Conservation (phyloP, 1,140 invertebrate genomes). For the Charaxes varanes region DNA sequence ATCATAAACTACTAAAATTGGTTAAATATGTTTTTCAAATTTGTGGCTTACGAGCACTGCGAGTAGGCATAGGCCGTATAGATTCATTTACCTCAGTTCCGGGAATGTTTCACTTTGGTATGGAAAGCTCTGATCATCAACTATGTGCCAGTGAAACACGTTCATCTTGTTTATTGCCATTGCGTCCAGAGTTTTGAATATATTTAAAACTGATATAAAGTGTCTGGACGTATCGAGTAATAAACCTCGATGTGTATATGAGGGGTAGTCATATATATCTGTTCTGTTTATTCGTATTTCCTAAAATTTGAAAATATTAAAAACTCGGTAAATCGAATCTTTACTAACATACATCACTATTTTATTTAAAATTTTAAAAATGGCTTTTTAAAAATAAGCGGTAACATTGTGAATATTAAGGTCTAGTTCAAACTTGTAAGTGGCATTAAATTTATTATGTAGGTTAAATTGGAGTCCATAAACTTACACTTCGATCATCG, state of each 20-base stretch:
- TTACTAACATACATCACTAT: too few relatives aligned
- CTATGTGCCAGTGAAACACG: constrained; percentile 96
- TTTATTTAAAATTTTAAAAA: too few relatives aligned
- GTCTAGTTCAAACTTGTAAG: too few relatives aligned
- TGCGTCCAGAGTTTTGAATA: constrained; percentile 82
- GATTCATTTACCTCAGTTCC: constrained; percentile 75
- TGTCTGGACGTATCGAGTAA: constrained; percentile 90
- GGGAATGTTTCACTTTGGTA: constrained; percentile 87
- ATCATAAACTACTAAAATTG: neutral
- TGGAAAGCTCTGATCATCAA: constrained; percentile 94
- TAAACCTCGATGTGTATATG: constrained; percentile 85
- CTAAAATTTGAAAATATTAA: constrained; percentile 17
- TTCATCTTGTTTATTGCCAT: constrained; percentile 94
- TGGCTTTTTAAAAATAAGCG: too few relatives aligned
- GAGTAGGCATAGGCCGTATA: neutral
- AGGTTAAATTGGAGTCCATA: too few relatives aligned
- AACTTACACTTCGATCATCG: constrained; percentile 41
- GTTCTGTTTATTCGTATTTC: constrained; percentile 42
- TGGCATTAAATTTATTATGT: too few relatives aligned
- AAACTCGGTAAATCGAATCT: constrained; percentile 1
- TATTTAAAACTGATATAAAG: constrained; percentile 79
- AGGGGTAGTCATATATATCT: constrained; percentile 78
- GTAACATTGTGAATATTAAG: too few relatives aligned
- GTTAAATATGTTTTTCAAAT: neutral
- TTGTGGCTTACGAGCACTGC: too few relatives aligned